phyloP scores from a whole-genome alignment of 2,113 vertebrate genomes.

The Peromyscus californicus region DNA sequence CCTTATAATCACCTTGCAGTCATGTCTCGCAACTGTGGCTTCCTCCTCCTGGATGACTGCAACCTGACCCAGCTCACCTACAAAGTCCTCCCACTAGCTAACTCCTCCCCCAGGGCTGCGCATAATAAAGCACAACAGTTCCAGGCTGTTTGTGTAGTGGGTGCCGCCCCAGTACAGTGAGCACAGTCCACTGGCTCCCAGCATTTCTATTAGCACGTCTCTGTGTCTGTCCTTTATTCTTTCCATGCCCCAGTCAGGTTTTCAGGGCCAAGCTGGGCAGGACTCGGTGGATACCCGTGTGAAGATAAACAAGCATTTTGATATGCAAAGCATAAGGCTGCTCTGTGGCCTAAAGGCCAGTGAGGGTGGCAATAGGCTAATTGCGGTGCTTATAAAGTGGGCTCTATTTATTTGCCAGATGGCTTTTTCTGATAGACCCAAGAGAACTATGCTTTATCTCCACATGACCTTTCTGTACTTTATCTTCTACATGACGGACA shows the following conservation, averaged over 20 bases:
- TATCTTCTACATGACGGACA: neutral
- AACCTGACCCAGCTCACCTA: neutral
- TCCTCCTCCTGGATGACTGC: neutral
- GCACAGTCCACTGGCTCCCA: neutral
- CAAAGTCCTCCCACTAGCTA: neutral
- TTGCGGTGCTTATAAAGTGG: neutral
- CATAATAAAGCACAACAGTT: neutral
- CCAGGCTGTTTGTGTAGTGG: too few species aligned
- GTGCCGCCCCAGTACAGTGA: neutral
- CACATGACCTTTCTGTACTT: neutral
- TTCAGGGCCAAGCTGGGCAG: neutral
- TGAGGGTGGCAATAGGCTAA: neutral
- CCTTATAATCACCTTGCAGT: neutral
- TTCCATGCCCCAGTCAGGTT: neutral
- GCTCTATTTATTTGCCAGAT: conserved; percentile 14
- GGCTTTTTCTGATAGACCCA: neutral
- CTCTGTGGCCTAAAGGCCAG: neutral
- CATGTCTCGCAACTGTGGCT: neutral
- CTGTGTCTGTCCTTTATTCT: neutral
- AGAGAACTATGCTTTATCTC: neutral
- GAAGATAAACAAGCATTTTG: neutral
- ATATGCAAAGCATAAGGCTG: neutral
- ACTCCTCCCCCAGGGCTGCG: neutral
- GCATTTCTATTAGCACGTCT: neutral
- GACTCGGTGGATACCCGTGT: neutral